Base-by-base conservation (phyloP, 2,888 invertebrate species). In the Athripsodes cinereus region DNA sequence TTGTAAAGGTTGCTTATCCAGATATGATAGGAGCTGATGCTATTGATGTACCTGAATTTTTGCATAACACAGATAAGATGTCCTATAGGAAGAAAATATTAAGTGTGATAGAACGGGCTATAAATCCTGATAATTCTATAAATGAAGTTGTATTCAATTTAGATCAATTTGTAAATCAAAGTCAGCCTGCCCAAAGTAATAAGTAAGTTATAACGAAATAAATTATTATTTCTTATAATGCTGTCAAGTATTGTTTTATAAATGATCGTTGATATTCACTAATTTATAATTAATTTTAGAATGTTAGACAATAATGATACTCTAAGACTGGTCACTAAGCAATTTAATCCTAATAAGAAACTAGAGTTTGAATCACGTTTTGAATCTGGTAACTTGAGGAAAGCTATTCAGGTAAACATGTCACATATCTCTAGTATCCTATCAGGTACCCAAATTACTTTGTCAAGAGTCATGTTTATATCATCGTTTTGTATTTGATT, bases 331-430 rank as follows among this genome's bases (percentile, higher is more conserved):
- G 80, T 67, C 63, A 70, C 44, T 71, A 76, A 71, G 65, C 73
- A 64, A 72, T 72, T 40, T 16, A 40, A 67, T 31, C 69, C 70
- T 67, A 65, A 74, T 1, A 75, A 74, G 63, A 71, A 75, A 66
- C 74, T 92, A 47, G 74, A 78, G 54, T 93, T 93, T 70, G 92
- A 92, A 70, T 88, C 92, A 3, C 81, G 91, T 68, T 93, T 93
- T 74, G 93, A 93, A 71, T 86, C 88, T 65, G 93, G 92, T 20
- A 93, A 93, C 74, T 76, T 93, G 22, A 78, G 92, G 58, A 88
- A 88, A 79, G 92, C 80, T 19, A 85, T 90, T 69, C 89, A 89
- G 84, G 90, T 87, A 69, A 22, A 40, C 3, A n/a, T n/a, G n/a
- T n/a, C n/a, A n/a, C n/a, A n/a, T n/a, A n/a, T n/a, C n/a, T n/a